phyloP scores from a whole-genome alignment of 2,888 invertebrate genomes.

The Gandaritis pyraliata region DNA sequence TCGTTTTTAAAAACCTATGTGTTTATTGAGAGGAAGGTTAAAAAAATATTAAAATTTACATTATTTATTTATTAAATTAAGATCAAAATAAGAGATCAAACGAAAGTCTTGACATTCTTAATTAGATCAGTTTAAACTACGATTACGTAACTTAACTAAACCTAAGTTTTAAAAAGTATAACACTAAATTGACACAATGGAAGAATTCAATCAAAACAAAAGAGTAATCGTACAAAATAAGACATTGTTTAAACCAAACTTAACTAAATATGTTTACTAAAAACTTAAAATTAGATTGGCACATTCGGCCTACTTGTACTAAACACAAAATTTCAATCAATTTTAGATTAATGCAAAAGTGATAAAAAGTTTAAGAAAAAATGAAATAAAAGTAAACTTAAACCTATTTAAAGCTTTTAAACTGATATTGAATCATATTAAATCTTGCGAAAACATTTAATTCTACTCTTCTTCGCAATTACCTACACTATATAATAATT shows the following conservation, averaged over 20 bases:
- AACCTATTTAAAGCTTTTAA: slow-evolving; percentile 40
- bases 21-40: neutral
- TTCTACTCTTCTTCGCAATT: slow-evolving; percentile 21
- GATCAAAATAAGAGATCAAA: slow-evolving; percentile 76
- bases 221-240: slow-evolving; percentile 30
- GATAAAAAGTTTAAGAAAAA: slow-evolving; percentile 27
- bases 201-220: slow-evolving; percentile 61
- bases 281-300: slow-evolving; percentile 65
- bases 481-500: slow-evolving; percentile 36
- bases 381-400: slow-evolving; percentile 30
- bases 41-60: slow-evolving; percentile 42
- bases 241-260: slow-evolving; percentile 37
- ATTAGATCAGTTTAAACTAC: slow-evolving; percentile 68
- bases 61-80: slow-evolving; percentile 66
- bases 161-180: slow-evolving; percentile 36
- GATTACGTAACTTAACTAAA: slow-evolving; percentile 28
- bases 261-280: slow-evolving; percentile 40
- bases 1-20: too few species aligned
- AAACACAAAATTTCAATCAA: slow-evolving; percentile 42
- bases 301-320: slow-evolving; percentile 74
- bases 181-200: slow-evolving; percentile 59
- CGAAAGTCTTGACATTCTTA: slow-evolving; percentile 81
- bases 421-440: slow-evolving; percentile 34
- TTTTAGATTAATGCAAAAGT: slow-evolving; percentile 30
- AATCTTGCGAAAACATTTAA: slow-evolving; percentile 19